These are phyloP conservation scores for Emys orbicularis DNA, from an alignment of 2,797 vertebrate genomes.

Conservation along the genomic window DNA sequence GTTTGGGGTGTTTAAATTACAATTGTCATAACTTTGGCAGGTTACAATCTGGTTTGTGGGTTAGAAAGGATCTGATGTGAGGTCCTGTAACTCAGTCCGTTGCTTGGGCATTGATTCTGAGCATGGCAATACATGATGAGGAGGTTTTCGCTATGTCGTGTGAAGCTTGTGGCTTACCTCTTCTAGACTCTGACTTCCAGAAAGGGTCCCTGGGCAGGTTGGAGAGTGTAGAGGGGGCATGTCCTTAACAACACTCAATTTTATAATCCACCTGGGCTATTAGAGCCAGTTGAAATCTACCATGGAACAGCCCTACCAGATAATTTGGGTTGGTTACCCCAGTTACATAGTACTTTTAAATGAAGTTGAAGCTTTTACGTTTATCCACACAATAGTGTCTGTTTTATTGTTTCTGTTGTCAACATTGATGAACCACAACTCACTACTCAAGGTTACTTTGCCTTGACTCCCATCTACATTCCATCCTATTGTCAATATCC, in stretches of 20 bases:
- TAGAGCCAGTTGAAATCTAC: background rate
- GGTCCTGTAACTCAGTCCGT: fast-evolving
- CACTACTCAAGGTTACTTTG: background rate
- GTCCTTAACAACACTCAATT: background rate
- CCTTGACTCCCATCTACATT: background rate
- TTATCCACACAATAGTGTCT: background rate
- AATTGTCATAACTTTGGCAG: background rate
- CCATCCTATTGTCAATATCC: background rate
- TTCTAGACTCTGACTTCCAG: background rate
- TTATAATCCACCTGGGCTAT: background rate
- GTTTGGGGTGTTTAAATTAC: background rate
- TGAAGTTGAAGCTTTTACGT: background rate
- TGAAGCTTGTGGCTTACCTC: background rate
- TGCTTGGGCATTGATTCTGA: fast-evolving
- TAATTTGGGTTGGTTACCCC: background rate
- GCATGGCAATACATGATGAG: background rate
- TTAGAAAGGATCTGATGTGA: background rate
- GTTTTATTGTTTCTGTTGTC: background rate
- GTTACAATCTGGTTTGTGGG: fast-evolving
- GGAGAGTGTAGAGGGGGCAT: background rate
- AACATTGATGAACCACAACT: background rate
- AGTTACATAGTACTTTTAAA: background rate
- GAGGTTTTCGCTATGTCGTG: background rate
- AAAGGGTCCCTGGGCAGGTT: background rate
- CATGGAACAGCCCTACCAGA: background rate